Conservation (phyloP, 1,140 invertebrate species). For the Pemphigus obesinymphae region DNA sequence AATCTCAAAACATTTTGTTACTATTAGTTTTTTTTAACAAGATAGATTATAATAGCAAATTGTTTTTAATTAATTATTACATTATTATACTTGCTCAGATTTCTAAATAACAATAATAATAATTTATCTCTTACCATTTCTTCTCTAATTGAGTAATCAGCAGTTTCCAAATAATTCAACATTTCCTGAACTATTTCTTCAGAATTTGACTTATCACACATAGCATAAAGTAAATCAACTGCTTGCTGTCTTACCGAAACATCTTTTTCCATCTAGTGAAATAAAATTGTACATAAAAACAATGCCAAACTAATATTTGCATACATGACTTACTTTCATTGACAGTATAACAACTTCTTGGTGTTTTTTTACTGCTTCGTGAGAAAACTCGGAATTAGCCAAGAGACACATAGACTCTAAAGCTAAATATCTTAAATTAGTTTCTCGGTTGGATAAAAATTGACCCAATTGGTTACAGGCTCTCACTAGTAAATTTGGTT, state of each 20-base stretch:
- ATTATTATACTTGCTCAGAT: too few species aligned
- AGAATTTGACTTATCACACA: constrained; percentile 99
- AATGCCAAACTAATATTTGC: not conserved
- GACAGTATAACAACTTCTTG: constrained; percentile 99
- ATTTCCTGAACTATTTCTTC: constrained; percentile 99
- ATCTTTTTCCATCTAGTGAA: constrained; percentile 87
- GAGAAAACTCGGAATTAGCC: constrained; percentile 98
- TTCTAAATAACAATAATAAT: too few species aligned
- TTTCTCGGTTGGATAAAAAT: constrained; percentile 97
- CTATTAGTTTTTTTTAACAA: too few species aligned
- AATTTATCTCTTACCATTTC: constrained; percentile 97
- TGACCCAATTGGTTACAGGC: constrained; percentile 98
- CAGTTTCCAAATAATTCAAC: constrained; percentile 97
- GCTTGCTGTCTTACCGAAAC: constrained; percentile 97
- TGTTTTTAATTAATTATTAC: too few species aligned
- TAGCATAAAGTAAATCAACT: constrained; percentile 98
- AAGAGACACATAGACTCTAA: constrained; percentile 99
- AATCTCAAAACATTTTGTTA: too few species aligned
- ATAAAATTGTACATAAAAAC: constrained; percentile 1
- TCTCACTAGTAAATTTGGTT: constrained; percentile 92
- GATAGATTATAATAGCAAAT: too few species aligned
- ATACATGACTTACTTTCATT: constrained; percentile 68
- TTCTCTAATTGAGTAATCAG: constrained; percentile 99
- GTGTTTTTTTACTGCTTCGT: constrained; percentile 99
- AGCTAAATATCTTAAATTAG: constrained; percentile 95